Evolutionary conservation across 1,140 invertebrate species (phyloP).

Genomic region (Olivierus martensii): DNA sequence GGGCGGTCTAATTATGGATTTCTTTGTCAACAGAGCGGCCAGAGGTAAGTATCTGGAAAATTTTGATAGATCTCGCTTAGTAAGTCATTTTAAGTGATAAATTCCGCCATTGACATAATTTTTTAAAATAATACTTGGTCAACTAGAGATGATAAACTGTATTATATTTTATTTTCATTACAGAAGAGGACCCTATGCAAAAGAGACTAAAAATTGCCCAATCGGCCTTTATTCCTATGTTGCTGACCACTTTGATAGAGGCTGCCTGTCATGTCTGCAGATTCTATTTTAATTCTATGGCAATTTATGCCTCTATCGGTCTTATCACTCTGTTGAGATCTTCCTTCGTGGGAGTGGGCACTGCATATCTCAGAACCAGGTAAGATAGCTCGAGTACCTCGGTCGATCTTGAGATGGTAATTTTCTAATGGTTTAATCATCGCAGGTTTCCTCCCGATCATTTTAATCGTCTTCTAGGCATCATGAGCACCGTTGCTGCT

Average conservation of each 20-base stretch:
- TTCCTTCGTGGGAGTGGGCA: constrained; percentile 19
- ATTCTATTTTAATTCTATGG: constrained; percentile 15
- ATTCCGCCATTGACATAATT: too few relatives aligned
- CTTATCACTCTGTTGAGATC: constrained; percentile 20
- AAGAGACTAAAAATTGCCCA: constrained; percentile 12
- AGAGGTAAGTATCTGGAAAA: constrained; percentile 6
- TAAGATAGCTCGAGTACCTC: too few relatives aligned
- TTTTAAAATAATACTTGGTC: too few relatives aligned
- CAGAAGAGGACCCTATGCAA: constrained; percentile 15
- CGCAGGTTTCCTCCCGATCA: constrained; percentile 20
- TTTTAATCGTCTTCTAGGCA: constrained; percentile 20
- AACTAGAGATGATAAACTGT: too few relatives aligned
- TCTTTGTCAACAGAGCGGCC: constrained; percentile 9
- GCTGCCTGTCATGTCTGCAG: constrained; percentile 14
- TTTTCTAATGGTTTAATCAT: too few relatives aligned
- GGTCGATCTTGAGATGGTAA: too few relatives aligned
- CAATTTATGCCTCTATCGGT: constrained; percentile 18
- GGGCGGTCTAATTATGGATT: constrained; percentile 19
- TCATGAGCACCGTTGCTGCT: constrained; percentile 20
- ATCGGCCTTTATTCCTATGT: constrained; percentile 20
- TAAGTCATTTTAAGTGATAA: too few relatives aligned
- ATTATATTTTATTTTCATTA: not conserved
- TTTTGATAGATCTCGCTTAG: too few relatives aligned
- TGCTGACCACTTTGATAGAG: constrained; percentile 17
- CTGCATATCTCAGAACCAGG: constrained; percentile 20